Conservation (phyloP, 2,888 invertebrate genomes). For the Cyrtodaria siliqua region DNA sequence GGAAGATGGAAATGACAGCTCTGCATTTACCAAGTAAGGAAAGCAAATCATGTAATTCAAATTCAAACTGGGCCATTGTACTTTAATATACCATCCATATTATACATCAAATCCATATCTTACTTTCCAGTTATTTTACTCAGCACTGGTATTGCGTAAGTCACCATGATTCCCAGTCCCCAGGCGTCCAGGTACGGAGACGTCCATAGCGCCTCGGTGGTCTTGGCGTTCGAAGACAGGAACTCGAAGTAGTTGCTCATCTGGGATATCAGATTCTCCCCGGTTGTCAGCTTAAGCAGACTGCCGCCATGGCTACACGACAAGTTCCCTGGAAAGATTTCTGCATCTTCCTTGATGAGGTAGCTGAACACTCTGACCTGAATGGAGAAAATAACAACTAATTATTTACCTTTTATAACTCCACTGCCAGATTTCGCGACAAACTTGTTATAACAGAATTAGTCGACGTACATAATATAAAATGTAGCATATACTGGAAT, state of each 20-base stretch:
- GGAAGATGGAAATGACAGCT: too few species aligned
- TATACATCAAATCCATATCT: constrained; percentile 62
- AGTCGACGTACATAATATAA: too few species aligned
- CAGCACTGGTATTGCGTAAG: constrained; percentile 85
- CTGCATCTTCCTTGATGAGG: constrained; percentile 85
- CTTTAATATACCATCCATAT: too few species aligned
- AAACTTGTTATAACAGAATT: too few species aligned
- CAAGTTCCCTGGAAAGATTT: constrained; percentile 85
- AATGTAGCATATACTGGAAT: too few species aligned
- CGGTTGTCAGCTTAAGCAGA: constrained; percentile 83
- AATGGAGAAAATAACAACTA: too few species aligned
- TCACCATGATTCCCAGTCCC: constrained; percentile 86
- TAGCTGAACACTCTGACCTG: constrained; percentile 86
- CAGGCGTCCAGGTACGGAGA: constrained; percentile 86
- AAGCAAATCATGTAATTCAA: too few species aligned
- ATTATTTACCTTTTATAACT: too few species aligned
- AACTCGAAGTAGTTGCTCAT: constrained; percentile 86
- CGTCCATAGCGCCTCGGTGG: constrained; percentile 85
- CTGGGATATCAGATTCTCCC: constrained; percentile 86
- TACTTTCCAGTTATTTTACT: constrained; percentile 83
- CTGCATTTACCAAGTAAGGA: too few species aligned
- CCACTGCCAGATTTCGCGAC: too few species aligned
- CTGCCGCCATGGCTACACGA: constrained; percentile 85
- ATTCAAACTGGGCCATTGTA: too few species aligned
- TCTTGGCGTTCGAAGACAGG: constrained; percentile 83